Conservation (phyloP, 1,140 invertebrate genomes). For the Dendrolimus kikuchii region DNA sequence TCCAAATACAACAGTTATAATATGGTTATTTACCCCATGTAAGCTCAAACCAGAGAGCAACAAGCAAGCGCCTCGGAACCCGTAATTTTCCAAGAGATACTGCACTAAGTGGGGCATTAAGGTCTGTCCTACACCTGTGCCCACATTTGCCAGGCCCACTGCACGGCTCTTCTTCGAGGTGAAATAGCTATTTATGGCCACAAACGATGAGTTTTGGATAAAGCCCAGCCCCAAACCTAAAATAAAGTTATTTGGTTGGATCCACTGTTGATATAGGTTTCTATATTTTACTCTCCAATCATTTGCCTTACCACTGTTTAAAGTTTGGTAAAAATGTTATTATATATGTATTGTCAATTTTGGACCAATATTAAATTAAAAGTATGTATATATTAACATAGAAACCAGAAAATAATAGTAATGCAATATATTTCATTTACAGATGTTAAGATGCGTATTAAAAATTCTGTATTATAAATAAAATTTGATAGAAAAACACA, state of each 20-base stretch:
- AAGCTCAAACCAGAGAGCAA: conserved; percentile 76
- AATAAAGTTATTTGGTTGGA: conserved; percentile 24
- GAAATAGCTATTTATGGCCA: conserved; percentile 83
- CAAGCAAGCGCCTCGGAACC: conserved; percentile 73
- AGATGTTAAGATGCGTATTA: too few relatives aligned
- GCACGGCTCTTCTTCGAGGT: conserved; percentile 77
- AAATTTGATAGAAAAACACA: too few relatives aligned
- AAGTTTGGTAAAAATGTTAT: too few relatives aligned
- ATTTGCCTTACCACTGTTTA: too few relatives aligned
- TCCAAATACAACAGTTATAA: not conserved
- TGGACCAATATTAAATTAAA: too few relatives aligned
- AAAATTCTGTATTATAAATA: too few relatives aligned
- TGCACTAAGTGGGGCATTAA: conserved; percentile 80
- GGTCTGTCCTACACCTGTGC: conserved; percentile 82
- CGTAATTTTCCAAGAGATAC: conserved; percentile 73
- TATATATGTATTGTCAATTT: too few relatives aligned
- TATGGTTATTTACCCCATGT: conserved; percentile 67
- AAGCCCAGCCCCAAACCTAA: conserved; percentile 77
- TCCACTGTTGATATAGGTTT: not conserved
- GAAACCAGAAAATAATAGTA: too few relatives aligned
- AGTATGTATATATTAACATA: too few relatives aligned
- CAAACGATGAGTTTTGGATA: conserved; percentile 78
- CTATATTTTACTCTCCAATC: too few relatives aligned
- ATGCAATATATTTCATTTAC: too few relatives aligned
- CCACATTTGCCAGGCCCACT: conserved; percentile 79